Evolutionary conservation across 2,797 vertebrate species (phyloP).

Genomic region (Chaenodraco wilsoni): DNA sequence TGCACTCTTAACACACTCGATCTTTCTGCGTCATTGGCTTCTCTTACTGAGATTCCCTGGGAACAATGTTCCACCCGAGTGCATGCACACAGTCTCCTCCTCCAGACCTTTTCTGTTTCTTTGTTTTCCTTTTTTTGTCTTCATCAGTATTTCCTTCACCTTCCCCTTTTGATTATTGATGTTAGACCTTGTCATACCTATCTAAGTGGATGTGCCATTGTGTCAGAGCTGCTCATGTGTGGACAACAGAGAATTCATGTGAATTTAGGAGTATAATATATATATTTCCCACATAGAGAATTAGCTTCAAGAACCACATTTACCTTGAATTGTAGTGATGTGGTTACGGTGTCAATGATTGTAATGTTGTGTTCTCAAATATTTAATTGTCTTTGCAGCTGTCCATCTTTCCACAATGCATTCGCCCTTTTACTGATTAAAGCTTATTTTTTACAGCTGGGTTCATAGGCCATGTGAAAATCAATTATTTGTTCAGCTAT

Average conservation of each 20-base stretch:
- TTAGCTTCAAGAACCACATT: background rate
- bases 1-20: slow-evolving; percentile 46
- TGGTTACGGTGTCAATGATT: background rate
- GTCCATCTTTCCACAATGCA: background rate
- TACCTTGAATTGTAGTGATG: background rate
- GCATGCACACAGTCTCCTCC: slow-evolving; percentile 38
- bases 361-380: slow-evolving; percentile 6
- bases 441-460: slow-evolving; percentile 19
- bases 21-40: slow-evolving; percentile 49
- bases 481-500: slow-evolving; percentile 45
- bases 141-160: slow-evolving; percentile 34
- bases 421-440: slow-evolving; percentile 9
- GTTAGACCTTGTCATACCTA: background rate
- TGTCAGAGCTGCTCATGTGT: slow-evolving; percentile 12
- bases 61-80: slow-evolving; percentile 53
- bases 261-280: slow-evolving; percentile 9
- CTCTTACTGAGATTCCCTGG: slow-evolving; percentile 42
- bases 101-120: slow-evolving; percentile 20
- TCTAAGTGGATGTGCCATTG: slow-evolving; percentile 14
- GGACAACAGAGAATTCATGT: background rate
- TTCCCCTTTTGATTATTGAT: slow-evolving; percentile 7
- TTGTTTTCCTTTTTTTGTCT: slow-evolving; percentile 13
- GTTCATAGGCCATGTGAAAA: slow-evolving; percentile 9
- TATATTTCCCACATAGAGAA: background rate
- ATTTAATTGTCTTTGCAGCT: slow-evolving; percentile 14